Evolutionary conservation across 2,797 vertebrate species (phyloP).

Genomic region (Limosa lapponica): DNA sequence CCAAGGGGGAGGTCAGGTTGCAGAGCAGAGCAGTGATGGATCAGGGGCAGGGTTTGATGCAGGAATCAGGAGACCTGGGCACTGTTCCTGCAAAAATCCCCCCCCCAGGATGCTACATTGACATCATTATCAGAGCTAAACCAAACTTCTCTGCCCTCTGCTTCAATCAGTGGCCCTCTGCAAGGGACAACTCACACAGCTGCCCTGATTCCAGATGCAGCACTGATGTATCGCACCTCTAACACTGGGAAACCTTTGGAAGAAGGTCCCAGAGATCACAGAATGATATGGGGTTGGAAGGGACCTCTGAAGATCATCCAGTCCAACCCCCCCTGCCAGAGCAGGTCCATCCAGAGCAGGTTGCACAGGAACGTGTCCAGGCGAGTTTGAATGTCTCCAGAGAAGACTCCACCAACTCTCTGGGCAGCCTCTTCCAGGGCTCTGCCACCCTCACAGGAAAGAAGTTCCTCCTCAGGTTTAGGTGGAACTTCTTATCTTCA

Average conservation of each 20-base stretch:
- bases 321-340: too few species aligned
- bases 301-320: too few species aligned
- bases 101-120: neutral
- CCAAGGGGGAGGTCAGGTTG: neutral
- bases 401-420: too few species aligned
- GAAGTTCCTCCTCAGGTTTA: too few species aligned
- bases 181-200: neutral
- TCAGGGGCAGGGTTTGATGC: rapidly evolving
- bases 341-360: too few species aligned
- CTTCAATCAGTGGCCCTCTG: neutral
- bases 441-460: too few species aligned
- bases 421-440: too few species aligned
- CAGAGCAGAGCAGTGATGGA: neutral
- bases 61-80: neutral
- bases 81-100: neutral
- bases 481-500: too few species aligned
- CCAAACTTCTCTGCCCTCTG: neutral
- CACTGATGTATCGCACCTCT: rapidly evolving
- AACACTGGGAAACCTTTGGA: neutral
- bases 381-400: too few species aligned
- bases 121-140: neutral
- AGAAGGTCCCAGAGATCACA: neutral
- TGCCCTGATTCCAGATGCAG: neutral
- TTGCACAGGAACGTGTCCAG: too few species aligned
- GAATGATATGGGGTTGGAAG: too few species aligned